Evolutionary conservation across 1,140 invertebrate species (phyloP).

Genomic region (Solenopsis fugax): DNA sequence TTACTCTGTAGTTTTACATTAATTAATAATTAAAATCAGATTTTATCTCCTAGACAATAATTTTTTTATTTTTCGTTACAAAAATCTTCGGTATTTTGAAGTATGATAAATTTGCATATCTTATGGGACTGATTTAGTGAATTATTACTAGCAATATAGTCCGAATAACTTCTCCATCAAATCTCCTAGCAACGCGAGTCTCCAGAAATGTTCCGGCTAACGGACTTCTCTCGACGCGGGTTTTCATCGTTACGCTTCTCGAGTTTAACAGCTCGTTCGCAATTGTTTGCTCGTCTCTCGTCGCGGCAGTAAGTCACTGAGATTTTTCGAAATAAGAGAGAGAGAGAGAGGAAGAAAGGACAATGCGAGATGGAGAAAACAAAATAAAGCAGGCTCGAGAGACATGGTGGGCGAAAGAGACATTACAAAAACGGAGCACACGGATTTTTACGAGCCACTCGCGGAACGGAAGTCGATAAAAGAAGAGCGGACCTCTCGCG

Average conservation of each 20-base stretch:
- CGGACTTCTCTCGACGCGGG: neutral
- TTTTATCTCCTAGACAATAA: neutral
- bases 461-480: conserved; percentile 81
- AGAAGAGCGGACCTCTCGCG: conserved; percentile 68
- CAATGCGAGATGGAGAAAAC: neutral
- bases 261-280: conserved; percentile 40
- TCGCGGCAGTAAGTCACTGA: conserved; percentile 10
- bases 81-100: neutral
- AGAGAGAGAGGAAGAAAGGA: neutral
- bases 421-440: conserved; percentile 66
- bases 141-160: neutral
- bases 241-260: conserved; percentile 33
- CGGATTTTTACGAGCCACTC: conserved; percentile 80
- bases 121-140: neutral
- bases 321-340: conserved; percentile 21
- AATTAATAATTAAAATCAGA: neutral
- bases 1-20: neutral
- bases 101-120: neutral
- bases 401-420: conserved; percentile 54
- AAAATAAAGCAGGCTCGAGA: conserved; percentile 58
- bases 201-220: neutral
- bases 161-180: neutral
- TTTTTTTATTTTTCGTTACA: neutral
- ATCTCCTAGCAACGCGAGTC: neutral
- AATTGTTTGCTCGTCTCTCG: conserved; percentile 40